These are phyloP conservation scores for Lamprotornis superbus DNA, from an alignment of 2,113 vertebrate species.

Conservation along the genomic window DNA sequence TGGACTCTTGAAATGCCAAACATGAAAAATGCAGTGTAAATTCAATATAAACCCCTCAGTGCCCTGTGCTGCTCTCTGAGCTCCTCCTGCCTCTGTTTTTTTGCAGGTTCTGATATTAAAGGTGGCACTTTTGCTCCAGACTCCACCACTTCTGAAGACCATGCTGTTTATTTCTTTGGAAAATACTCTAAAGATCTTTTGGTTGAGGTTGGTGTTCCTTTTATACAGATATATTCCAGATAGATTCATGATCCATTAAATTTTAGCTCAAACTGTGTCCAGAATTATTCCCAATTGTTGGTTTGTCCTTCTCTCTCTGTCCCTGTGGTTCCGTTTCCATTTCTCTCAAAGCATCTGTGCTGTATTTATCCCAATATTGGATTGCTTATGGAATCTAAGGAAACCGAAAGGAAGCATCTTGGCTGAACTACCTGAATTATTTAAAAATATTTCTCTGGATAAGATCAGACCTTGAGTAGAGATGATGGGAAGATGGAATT, in stretches of 20 bases:
- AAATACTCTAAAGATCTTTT: conserved; percentile 89
- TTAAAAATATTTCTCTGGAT: neutral
- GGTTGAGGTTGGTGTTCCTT: conserved; percentile 81
- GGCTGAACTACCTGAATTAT: neutral
- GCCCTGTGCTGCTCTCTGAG: neutral
- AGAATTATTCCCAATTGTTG: neutral
- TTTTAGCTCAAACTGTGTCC: neutral
- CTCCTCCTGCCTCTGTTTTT: neutral
- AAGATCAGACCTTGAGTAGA: neutral
- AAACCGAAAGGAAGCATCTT: neutral
- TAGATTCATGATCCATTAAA: neutral
- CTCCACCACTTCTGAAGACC: conserved; percentile 80
- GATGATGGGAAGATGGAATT: neutral
- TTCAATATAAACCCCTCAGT: neutral
- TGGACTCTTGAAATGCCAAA: neutral
- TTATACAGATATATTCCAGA: neutral
- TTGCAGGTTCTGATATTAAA: conserved; percentile 89
- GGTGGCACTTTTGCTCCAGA: conserved; percentile 82
- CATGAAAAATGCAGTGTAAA: neutral
- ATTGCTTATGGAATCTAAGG: neutral
- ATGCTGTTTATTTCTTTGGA: conserved; percentile 85
- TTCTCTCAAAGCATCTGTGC: neutral
- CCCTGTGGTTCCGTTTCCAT: neutral
- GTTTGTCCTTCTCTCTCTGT: neutral
- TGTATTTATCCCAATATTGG: neutral